These are phyloP conservation scores for Eutolmus rufibarbis DNA, from an alignment of 2,888 invertebrate genomes.

Conservation along the genomic window DNA sequence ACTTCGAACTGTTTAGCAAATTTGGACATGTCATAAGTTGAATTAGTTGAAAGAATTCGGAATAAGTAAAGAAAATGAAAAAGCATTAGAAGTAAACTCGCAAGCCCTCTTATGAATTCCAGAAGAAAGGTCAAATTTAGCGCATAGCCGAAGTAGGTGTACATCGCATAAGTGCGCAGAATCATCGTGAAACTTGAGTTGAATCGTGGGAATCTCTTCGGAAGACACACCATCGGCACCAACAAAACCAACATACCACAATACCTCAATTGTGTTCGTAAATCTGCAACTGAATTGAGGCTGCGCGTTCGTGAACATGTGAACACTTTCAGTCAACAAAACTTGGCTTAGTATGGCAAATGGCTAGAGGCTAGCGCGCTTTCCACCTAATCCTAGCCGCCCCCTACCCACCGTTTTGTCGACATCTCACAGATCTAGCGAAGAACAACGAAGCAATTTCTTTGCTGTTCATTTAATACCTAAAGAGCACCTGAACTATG, in stretches of 20 bases:
- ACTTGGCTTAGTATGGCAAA: neutral
- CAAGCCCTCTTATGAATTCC: neutral
- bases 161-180: neutral
- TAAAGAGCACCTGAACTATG: neutral
- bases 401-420: neutral
- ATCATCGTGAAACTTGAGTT: conserved; percentile 3
- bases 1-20: neutral
- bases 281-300: neutral
- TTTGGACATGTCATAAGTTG: neutral
- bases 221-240: neutral
- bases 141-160: neutral
- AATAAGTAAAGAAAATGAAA: neutral
- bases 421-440: neutral
- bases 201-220: conserved; percentile 3
- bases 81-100: neutral
- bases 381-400: neutral
- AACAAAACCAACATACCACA: neutral
- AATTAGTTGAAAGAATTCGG: neutral
- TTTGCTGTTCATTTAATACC: neutral
- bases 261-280: neutral
- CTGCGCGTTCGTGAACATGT: neutral
- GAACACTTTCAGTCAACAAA: neutral
- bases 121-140: conserved; percentile 16
- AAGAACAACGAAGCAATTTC: conserved; percentile 3
- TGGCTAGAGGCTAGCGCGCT: neutral